Base-by-base conservation (phyloP, 37 sponge, comb jelly and placozoan genomes). In the Chondrilla cf. caribensis region DNA sequence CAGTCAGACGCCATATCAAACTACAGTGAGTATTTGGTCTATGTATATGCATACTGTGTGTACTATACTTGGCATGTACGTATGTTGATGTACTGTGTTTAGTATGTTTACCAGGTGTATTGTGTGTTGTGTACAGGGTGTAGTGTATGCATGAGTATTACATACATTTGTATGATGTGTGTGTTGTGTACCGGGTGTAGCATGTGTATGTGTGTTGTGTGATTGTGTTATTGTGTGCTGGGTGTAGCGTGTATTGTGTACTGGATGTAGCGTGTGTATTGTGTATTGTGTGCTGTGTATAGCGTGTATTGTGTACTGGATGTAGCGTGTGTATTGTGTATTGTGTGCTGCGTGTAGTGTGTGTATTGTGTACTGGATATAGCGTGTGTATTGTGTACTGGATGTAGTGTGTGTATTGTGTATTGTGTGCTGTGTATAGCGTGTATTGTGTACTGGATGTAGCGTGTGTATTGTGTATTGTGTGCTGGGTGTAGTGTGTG, bases 1-100 rank as follows among this genome's bases (percentile, higher is more conserved):
- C 85, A 28, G 77, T 96, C 35, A 43, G 97, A 21, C 78, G 97
- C 40, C 91, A 89, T 58, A 96, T 96, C 58, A 38, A 85, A 38
- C 87, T 87, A 28, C 86, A 77, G 93, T 93, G 59, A 66, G 77
- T 60, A 22, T 28, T 0, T 47, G 43, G 22, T 32, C 6, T 47
- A 47, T 11, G 51, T 47, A 47, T 47, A 47, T 47, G 11, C 51
- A 11, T 47, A 15, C 2, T 47, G 44, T 47, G 51, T 47, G 51
- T 11, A 6, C 51, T 47, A 11, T 47, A 47, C 11, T 6, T 47
- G 11, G n/a, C n/a, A n/a, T n/a, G n/a, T 15, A 40, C 5, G 58
- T 77, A 6, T 47, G 11, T 11, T 14, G 51, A n/a, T 47, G 51
- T 47, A 47, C 11, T 47, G n/a, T n/a, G n/a, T n/a, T n/a, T 5